Base-by-base conservation (phyloP, 2,113 vertebrate species). In the Phalacrocorax pelagicus region DNA sequence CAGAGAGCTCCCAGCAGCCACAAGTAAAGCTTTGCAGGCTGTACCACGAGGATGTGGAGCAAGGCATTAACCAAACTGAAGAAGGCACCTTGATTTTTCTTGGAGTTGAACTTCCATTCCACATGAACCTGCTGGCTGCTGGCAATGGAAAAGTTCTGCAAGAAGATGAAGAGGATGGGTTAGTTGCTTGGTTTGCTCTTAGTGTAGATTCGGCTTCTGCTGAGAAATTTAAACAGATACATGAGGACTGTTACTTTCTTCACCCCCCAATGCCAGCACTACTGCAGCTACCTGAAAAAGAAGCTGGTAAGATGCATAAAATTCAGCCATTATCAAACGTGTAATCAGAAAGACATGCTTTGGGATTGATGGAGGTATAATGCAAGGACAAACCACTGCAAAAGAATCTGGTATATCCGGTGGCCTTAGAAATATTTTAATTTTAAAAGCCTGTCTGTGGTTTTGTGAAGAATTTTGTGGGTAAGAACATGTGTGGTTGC, bases 151-250 rank as follows among this genome's bases (percentile, higher is more conserved):
- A 92, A 38, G 32, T 77, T 66, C 62, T 82, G 15, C 62, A 87
- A 63, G 96, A 95, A 63, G 96, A 84, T 5, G 90, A 96, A 40
- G 95, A 98, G 21, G 98, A 97, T 94, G 98, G 98, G 8, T 95
- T 98, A 57, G 90, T 98, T 51, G 99, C 98, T 26, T 99, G 99
- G 99, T 99, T 99, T 96, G 99, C 99, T 81, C 78, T 99, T 54
- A 97, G 97, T 95, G 87, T 98, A 15, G 97, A 98, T 42, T 91
- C 97, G 77, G 86, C 96, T 47, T 91, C 98, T 34, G 96, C 98
- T 11, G 97, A 98, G 57, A 97, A 98, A 46, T 98, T 99, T 47
- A 97, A 98, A 85, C 89, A 97, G 88, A 93, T 93, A 47, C 97
- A 98, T 20, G 96, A 98, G 79, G 97, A 96, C 78, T 98, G 98